phyloP scores from a whole-genome alignment of 2,797 vertebrate species.

The Parotocinclus haroldoi region DNA sequence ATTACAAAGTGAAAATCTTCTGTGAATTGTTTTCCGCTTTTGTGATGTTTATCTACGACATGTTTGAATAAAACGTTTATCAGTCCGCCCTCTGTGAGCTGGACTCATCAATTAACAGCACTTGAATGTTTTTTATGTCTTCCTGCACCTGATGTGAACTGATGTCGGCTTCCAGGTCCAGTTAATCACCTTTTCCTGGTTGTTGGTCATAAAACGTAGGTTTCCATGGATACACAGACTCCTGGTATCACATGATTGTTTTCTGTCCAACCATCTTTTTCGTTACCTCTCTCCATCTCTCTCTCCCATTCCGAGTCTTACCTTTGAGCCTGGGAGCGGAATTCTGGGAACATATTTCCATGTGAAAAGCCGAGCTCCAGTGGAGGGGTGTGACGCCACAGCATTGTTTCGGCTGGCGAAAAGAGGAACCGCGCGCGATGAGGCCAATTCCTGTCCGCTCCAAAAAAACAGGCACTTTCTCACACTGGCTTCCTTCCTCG shows the following conservation, averaged over 20 bases:
- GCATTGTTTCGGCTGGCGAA: slow-evolving; percentile 77
- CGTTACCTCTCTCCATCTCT: slow-evolving; percentile 33
- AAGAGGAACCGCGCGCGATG: slow-evolving; percentile 78
- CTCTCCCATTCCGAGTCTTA: slow-evolving; percentile 52
- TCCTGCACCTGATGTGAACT: no score
- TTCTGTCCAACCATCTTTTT: slow-evolving; percentile 44
- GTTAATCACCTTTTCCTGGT: slow-evolving; percentile 31
- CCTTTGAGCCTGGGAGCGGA: slow-evolving; percentile 78
- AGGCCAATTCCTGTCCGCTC: slow-evolving; percentile 79
- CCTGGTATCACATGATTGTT: slow-evolving; percentile 50
- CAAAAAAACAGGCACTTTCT: slow-evolving; percentile 82
- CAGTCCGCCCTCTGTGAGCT: no score
- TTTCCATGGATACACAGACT: slow-evolving; percentile 64
- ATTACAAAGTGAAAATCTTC: no score
- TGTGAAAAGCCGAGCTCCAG: slow-evolving; percentile 76
- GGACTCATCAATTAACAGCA: no score
- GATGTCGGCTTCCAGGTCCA: slow-evolving; percentile 20
- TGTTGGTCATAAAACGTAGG: slow-evolving; percentile 22
- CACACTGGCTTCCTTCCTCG: slow-evolving; percentile 81
- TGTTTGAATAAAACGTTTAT: no score
- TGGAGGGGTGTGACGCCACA: slow-evolving; percentile 77
- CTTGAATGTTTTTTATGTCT: no score
- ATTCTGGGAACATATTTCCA: slow-evolving; percentile 80
- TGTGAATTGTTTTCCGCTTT: no score
- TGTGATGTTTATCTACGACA: no score